A percentile compares a stretch with the other conserved stretches of the same genome.
Conservation (phyloP, 2,113 vertebrate genomes). For the Tyrannus savana region DNA sequence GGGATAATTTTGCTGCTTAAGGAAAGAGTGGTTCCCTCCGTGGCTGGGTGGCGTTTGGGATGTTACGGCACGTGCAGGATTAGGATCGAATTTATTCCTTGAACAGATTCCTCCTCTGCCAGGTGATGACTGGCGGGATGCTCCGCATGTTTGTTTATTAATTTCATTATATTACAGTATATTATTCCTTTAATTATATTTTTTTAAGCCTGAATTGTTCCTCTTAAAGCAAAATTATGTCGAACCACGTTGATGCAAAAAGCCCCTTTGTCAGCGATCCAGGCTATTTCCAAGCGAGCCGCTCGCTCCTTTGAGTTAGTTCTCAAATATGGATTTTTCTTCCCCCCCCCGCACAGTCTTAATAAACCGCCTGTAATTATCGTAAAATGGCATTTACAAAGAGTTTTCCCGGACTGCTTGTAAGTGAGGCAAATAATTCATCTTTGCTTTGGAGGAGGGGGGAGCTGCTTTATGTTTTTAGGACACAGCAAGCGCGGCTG, state of each 20-base stretch:
- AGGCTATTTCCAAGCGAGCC: slow-evolving; percentile 14
- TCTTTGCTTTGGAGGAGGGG: slow-evolving; percentile 23
- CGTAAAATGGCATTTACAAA: slow-evolving; percentile 71
- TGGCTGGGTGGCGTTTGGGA: neutral
- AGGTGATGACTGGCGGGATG: slow-evolving; percentile 64
- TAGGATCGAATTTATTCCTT: slow-evolving; percentile 71
- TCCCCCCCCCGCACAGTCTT: neutral
- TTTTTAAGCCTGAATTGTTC: slow-evolving; percentile 47
- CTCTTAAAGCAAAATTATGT: slow-evolving; percentile 60
- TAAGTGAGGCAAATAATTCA: slow-evolving; percentile 61
- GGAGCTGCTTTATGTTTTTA: slow-evolving; percentile 33
- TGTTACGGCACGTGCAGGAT: slow-evolving; percentile 55
- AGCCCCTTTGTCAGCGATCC: slow-evolving; percentile 71
- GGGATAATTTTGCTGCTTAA: slow-evolving; percentile 26
- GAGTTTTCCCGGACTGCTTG: slow-evolving; percentile 57
- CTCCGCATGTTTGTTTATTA: neutral
- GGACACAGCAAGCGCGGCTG: neutral
- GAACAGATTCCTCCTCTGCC: slow-evolving; percentile 68
- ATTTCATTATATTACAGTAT: neutral
- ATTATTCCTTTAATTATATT: neutral
- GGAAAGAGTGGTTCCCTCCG: neutral
- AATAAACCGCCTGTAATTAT: slow-evolving; percentile 66
- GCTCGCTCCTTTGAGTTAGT: slow-evolving; percentile 58
- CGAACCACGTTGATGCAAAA: slow-evolving; percentile 34
- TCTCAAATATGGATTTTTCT: neutral